phyloP scores from a whole-genome alignment of 1,140 invertebrate genomes.

The Drosophila tropicalis region DNA sequence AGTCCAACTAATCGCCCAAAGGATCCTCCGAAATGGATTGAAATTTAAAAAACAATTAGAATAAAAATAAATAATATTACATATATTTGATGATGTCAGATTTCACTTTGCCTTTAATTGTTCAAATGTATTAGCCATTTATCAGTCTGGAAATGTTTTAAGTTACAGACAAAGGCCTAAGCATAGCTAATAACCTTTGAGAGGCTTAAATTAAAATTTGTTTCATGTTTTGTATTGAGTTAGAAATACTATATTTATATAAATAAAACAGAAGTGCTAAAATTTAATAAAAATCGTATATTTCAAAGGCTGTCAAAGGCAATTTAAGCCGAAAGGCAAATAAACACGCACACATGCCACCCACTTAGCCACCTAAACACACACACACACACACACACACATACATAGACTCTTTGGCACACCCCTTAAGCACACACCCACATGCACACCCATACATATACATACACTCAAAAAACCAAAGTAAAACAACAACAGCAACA shows the following conservation, averaged over 20 bases:
- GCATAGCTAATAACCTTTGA: not conserved
- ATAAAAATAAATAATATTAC: no score
- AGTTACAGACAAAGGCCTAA: no score
- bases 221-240: not conserved
- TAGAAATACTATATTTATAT: constrained; percentile 2
- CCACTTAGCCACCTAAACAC: not conserved
- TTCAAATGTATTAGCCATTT: no score
- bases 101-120: no score
- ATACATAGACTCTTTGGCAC: not conserved
- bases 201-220: not conserved
- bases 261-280: constrained; percentile 54
- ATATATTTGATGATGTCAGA: no score
- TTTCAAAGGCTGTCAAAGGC: constrained; percentile 68
- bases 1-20: no score
- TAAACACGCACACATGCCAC: constrained; percentile 37
- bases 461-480: constrained; percentile 7
- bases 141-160: no score
- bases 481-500: constrained; percentile 28
- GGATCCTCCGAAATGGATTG: no score
- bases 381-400: constrained; percentile 17
- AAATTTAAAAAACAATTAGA: no score
- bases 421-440: constrained; percentile 9
- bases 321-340: constrained; percentile 65
- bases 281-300: constrained; percentile 71
- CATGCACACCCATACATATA: constrained; percentile 16